phyloP scores from a whole-genome alignment of 2,888 invertebrate species.

The Beris chalybata region DNA sequence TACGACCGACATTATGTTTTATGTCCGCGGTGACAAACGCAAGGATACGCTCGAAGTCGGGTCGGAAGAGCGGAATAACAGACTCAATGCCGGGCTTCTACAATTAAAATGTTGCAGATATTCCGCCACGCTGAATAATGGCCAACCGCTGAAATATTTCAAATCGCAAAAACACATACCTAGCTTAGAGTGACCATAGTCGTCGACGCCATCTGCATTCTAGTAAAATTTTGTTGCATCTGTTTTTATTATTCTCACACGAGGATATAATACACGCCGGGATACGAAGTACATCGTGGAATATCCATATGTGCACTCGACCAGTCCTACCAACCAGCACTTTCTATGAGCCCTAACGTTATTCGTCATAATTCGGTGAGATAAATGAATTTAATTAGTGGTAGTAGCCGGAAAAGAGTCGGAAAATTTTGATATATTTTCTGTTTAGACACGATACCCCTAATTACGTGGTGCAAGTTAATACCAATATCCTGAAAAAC shows the following conservation, averaged over 20 bases:
- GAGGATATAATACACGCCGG: no score
- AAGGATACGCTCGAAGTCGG: conserved; percentile 1
- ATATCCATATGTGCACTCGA: no score
- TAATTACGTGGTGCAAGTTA: no score
- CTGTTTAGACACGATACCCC: no score
- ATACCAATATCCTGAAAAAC: no score
- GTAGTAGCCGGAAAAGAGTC: no score
- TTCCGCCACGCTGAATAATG: conserved; percentile 8
- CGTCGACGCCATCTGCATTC: conserved; percentile 17
- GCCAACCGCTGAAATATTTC: conserved; percentile 19
- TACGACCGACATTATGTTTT: background rate
- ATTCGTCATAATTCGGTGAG: no score
- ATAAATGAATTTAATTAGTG: no score
- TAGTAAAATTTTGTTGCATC: background rate
- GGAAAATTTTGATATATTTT: no score
- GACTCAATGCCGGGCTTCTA: conserved; percentile 11
- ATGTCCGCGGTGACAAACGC: conserved; percentile 17
- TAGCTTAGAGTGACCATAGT: background rate
- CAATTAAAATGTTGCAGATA: conserved; percentile 30
- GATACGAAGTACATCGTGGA: no score
- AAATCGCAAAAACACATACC: conserved; percentile 9
- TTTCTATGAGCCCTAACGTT: no score
- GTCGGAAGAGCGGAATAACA: conserved; percentile 8
- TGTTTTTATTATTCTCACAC: background rate
- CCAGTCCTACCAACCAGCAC: no score